Base-by-base conservation (phyloP, 1,140 invertebrate genomes). In the Rhynchophorus ferrugineus region DNA sequence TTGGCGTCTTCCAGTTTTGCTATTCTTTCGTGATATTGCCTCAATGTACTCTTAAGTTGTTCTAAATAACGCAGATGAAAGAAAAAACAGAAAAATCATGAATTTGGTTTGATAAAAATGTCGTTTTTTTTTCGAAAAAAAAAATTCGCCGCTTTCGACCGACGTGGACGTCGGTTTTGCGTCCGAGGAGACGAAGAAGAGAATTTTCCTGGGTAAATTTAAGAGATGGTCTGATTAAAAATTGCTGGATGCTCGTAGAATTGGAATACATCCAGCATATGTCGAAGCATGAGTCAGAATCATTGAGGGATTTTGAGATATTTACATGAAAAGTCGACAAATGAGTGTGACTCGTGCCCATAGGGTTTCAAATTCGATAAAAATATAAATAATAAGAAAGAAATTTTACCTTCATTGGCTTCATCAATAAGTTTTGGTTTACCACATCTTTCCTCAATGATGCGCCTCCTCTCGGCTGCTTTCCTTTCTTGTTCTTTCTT, bases 401-500 rank as follows among this genome's bases (percentile, higher is more conserved):
- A 17, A 51, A 39, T 21, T 65, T 75, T 84, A 89, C 87, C 87
- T 94, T 96, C 91, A 73, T 88, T 93, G 63, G 89, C 85, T 69
- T 91, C 85, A 49, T 94, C 92, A 66, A 92, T 71, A 71, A 87
- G 81, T 75, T 93, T 94, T 49, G 91, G 78, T 71, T 89, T 85
- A 69, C 91, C 91, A 68, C 90, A 93, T 69, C 94, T 80, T 71
- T 96, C 87, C 72, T 94, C 90, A 73, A 99, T 96, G 77, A 95
- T 93, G 68, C 88, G 87, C 76, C 95, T 95, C 71, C 95, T 91
- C 73, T 98, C 95, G 59, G 92, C 91, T 22, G 94, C 92, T 79
- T 98, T 97, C 69, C 91, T 85, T 76, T 97, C 93, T 73, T 98
- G 95, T 79, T 99, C 95, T 72, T 96, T 96, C 79, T 98, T 98